phyloP scores from a whole-genome alignment of 2,888 invertebrate species.

The Noctua pronuba region DNA sequence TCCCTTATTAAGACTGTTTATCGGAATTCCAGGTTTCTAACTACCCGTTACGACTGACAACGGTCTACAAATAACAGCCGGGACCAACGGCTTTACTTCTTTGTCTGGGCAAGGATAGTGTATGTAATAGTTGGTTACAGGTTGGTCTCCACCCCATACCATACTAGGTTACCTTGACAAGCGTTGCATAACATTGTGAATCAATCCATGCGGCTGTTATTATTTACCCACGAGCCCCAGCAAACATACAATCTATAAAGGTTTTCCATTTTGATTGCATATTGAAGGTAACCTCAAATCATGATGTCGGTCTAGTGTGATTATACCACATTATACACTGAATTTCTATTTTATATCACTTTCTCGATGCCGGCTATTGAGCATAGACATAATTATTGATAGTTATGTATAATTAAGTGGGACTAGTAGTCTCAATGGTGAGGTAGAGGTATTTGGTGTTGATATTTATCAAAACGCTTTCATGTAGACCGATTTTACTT shows the following conservation, averaged over 20 bases:
- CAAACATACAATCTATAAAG: slow-evolving; percentile 11
- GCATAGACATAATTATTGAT: slow-evolving; percentile 58
- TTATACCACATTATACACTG: slow-evolving; percentile 64
- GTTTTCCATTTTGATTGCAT: slow-evolving; percentile 30
- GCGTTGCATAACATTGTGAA: background rate
- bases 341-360: slow-evolving; percentile 71
- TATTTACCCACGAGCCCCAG: background rate
- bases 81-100: background rate
- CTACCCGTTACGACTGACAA: background rate
- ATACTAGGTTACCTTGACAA: background rate
- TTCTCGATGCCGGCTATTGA: slow-evolving; percentile 56
- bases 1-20: too few relatives aligned
- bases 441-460: background rate
- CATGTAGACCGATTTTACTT: background rate
- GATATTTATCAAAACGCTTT: slow-evolving; percentile 10
- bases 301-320: slow-evolving; percentile 47
- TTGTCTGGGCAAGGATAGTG: background rate
- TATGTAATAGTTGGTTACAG: background rate
- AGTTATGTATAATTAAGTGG: slow-evolving; percentile 56
- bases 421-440: slow-evolving; percentile 1
- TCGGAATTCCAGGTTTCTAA: background rate
- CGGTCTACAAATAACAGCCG: background rate
- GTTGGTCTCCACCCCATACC: background rate
- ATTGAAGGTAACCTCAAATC: slow-evolving; percentile 17
- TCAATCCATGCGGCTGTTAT: background rate